Evolutionary conservation across 2,113 vertebrate species (phyloP).

Genomic region (Arvicanthis niloticus): DNA sequence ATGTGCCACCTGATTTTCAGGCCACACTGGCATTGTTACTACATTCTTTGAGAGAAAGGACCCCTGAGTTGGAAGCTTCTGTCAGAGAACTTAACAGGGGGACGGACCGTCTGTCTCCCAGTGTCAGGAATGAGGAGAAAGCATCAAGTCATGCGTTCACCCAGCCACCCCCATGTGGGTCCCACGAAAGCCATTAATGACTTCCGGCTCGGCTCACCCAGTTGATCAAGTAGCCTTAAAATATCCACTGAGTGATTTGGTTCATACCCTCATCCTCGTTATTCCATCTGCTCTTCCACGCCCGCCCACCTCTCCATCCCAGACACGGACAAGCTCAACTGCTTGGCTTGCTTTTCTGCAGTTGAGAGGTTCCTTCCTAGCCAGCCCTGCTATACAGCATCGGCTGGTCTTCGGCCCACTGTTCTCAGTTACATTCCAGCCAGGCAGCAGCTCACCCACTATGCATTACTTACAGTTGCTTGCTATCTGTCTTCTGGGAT

Average conservation of each 20-base stretch:
- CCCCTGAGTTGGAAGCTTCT: not conserved
- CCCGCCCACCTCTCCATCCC: not conserved
- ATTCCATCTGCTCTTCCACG: not conserved
- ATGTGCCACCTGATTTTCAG: not conserved
- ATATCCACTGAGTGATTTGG: slow-evolving; percentile 5
- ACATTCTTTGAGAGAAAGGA: not conserved
- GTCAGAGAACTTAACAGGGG: not conserved
- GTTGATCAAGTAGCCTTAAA: slow-evolving; percentile 4
- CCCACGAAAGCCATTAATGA: not conserved
- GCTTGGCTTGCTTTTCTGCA: not conserved
- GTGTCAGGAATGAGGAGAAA: not conserved
- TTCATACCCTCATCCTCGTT: not conserved
- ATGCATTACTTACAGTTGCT: not conserved
- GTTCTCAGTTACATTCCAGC: not conserved
- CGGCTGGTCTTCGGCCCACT: not conserved
- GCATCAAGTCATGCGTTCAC: not conserved
- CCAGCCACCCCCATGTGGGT: not conserved
- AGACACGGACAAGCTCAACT: not conserved
- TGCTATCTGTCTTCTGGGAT: not conserved
- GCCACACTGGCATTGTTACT: not conserved
- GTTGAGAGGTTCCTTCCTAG: not conserved
- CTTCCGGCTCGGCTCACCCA: not conserved
- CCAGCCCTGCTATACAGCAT: not conserved
- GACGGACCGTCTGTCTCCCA: not conserved
- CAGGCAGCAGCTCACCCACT: not conserved